A percentile compares a stretch with the other conserved stretches of the same genome.
These are phyloP conservation scores for Pogonophryne albipinna DNA, from an alignment of 2,797 vertebrate species.

Conservation along the genomic window DNA sequence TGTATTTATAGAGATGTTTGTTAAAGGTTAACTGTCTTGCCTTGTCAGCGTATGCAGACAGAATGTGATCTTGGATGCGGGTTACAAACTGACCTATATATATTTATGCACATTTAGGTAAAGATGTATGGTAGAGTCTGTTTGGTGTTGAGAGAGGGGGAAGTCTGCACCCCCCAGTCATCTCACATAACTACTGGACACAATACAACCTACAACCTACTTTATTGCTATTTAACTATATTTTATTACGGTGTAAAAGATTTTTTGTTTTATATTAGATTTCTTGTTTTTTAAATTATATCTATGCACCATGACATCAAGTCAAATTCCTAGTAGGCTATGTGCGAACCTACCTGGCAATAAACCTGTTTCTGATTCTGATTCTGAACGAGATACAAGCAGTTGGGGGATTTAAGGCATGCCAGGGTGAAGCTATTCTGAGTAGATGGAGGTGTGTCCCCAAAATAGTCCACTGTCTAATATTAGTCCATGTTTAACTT, in stretches of 20 bases:
- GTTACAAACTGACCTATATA: conserved; percentile 31
- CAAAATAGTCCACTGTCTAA: conserved; percentile 47
- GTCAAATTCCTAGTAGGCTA: too few relatives aligned
- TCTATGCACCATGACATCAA: too few relatives aligned
- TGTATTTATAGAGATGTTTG: conserved; percentile 26
- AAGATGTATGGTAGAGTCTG: conserved; percentile 29
- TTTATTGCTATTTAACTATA: too few relatives aligned
- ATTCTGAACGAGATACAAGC: conserved; percentile 29
- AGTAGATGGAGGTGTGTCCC: conserved; percentile 19
- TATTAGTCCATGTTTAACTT: conserved; percentile 36
- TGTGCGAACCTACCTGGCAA: too few relatives aligned
- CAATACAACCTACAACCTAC: background rate
- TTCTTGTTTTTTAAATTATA: too few relatives aligned
- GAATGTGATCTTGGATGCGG: conserved; percentile 25
- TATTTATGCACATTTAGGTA: background rate
- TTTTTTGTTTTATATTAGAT: too few relatives aligned
- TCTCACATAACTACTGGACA: conserved; percentile 39
- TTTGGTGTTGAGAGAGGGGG: conserved; percentile 31
- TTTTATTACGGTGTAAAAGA: too few relatives aligned
- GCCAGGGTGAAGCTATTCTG: conserved; percentile 17
- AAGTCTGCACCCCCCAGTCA: conserved; percentile 38
- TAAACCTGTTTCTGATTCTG: too few relatives aligned
- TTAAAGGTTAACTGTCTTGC: conserved; percentile 27
- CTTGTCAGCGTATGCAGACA: conserved; percentile 15
- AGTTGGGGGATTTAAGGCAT: conserved; percentile 23